phyloP scores from a whole-genome alignment of 2,888 invertebrate species.

The Endotricha flammealis region DNA sequence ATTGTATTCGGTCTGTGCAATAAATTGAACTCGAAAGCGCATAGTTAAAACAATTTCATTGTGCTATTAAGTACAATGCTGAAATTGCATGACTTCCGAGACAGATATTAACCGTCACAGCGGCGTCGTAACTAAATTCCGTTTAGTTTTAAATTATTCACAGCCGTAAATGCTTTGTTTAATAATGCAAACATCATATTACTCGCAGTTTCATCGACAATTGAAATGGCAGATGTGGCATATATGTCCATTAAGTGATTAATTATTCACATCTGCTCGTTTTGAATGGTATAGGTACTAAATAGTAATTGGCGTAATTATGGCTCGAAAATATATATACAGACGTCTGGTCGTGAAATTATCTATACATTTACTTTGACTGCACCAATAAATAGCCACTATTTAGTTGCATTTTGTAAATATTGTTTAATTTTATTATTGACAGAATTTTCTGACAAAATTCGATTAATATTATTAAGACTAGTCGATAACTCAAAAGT shows the following conservation, averaged over 20 bases:
- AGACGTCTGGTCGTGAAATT: too few species aligned
- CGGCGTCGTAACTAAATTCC: slow-evolving; percentile 7
- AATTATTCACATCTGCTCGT: not conserved
- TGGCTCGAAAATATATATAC: too few species aligned
- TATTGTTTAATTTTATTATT: too few species aligned
- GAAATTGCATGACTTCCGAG: slow-evolving; percentile 46
- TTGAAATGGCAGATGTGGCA: not conserved
- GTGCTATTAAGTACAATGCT: slow-evolving; percentile 48
- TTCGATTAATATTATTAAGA: too few species aligned
- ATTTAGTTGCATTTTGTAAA: too few species aligned
- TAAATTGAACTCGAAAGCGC: slow-evolving; percentile 39
- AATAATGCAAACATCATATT: not conserved
- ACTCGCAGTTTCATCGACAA: not conserved
- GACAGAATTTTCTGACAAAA: too few species aligned
- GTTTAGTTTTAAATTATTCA: slow-evolving; percentile 9
- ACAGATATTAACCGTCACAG: slow-evolving; percentile 19
- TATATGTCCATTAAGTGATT: not conserved
- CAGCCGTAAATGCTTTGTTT: slow-evolving; percentile 4
- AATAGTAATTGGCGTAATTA: too few species aligned
- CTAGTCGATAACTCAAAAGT: slow-evolving; percentile 10
- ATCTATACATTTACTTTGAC: too few species aligned
- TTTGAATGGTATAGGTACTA: too few species aligned
- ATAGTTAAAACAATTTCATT: slow-evolving; percentile 44
- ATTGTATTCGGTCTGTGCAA: slow-evolving; percentile 35
- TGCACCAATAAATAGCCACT: too few species aligned